A percentile compares a stretch with the other conserved stretches of the same genome.
Conservation (phyloP, 1,140 invertebrate species). For the Drosophila auraria region DNA sequence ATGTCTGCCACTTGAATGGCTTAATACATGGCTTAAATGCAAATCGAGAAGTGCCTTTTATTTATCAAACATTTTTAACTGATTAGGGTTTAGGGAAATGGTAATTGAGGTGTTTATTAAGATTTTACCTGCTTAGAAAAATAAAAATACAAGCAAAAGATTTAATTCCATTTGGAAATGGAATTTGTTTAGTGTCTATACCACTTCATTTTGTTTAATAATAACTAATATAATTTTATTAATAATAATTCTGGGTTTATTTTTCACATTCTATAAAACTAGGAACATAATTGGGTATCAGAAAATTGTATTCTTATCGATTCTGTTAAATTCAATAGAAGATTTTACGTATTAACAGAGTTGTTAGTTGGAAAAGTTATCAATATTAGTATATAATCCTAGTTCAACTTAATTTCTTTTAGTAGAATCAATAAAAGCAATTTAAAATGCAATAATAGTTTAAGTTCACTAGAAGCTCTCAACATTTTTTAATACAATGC, state of each 20-base stretch:
- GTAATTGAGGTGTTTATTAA: not conserved
- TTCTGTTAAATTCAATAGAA: not conserved
- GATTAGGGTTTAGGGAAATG: not conserved
- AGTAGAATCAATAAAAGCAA: not conserved
- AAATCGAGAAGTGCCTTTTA: slow-evolving; percentile 18
- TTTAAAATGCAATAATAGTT: not conserved
- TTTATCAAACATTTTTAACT: slow-evolving; percentile 9
- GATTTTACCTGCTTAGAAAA: too few relatives aligned
- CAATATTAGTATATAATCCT: too few relatives aligned
- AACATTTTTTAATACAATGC: too few relatives aligned
- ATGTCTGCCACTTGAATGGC: slow-evolving; percentile 47
- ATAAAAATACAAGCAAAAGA: not conserved
- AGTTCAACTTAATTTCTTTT: not conserved
- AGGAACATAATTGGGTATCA: not conserved
- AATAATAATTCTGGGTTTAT: too few relatives aligned
- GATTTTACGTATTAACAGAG: too few relatives aligned
- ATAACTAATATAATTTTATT: too few relatives aligned
- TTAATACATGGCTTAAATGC: slow-evolving; percentile 42
- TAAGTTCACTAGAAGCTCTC: not conserved
- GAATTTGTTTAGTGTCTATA: too few relatives aligned
- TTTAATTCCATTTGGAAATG: too few relatives aligned
- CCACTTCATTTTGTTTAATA: too few relatives aligned
- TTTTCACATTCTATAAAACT: too few relatives aligned
- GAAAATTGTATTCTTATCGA: not conserved
- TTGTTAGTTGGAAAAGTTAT: too few relatives aligned